These are phyloP conservation scores for Macquaria ambigua DNA, from an alignment of 2,113 vertebrate genomes.

Conservation along the genomic window DNA sequence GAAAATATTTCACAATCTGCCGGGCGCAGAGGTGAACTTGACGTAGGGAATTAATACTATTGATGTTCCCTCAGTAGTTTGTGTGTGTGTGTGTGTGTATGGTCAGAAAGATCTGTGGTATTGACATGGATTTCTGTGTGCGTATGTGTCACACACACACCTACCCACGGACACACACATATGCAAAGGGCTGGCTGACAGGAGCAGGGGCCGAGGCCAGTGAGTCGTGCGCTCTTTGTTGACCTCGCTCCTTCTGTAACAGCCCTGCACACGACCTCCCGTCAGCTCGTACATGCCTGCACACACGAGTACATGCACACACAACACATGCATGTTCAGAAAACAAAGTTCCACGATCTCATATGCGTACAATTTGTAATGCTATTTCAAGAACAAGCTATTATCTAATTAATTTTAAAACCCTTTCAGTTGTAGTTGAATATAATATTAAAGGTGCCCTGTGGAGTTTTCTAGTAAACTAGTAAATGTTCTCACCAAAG, in stretches of 20 bases:
- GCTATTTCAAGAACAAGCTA: background rate
- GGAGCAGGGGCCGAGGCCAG: constrained; percentile 25
- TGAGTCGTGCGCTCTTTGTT: constrained; percentile 10
- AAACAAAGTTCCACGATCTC: background rate
- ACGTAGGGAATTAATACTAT: constrained; percentile 35
- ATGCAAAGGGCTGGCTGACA: constrained; percentile 26
- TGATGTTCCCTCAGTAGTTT: constrained; percentile 27
- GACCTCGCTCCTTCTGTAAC: constrained; percentile 26
- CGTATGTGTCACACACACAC: constrained; percentile 1
- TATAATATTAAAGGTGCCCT: constrained; percentile 1
- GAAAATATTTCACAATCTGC: constrained; percentile 41
- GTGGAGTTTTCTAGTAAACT: background rate
- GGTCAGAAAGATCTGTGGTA: constrained; percentile 2
- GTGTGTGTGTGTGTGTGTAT: background rate
- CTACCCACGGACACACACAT: background rate
- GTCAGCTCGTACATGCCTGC: background rate
- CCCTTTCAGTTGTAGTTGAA: background rate
- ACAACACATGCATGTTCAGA: background rate
- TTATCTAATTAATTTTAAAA: background rate
- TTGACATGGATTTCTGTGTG: background rate
- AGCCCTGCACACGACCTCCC: constrained; percentile 28
- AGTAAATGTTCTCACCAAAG: background rate
- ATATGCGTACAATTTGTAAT: background rate
- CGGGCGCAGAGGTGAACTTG: constrained; percentile 4
- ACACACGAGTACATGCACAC: background rate